Evolutionary conservation across 2,888 invertebrate genomes (phyloP), one percentile per base, ranked within the genome.

Genomic region (Lottia scabra): DNA sequence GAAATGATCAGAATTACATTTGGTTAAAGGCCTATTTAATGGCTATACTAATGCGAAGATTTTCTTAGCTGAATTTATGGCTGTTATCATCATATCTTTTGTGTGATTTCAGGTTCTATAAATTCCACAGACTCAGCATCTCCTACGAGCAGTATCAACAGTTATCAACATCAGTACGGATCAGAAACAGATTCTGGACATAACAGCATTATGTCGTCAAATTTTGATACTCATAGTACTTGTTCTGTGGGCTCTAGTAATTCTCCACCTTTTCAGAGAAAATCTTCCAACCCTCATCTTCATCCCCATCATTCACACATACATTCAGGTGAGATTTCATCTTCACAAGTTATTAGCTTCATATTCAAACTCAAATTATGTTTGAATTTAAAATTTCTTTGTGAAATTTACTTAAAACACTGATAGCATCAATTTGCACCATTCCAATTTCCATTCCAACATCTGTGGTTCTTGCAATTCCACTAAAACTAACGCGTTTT

Each of bases 121-220:
- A 84, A 67, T 95, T 84, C 96, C 83, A 95, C 95, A 87, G 96
- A 96, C 84, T 96, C 96, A 8, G 82, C 83, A 85, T 96, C 95
- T 90, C 96, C 90, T 12, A 88, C 89, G 38, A 87, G 87, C 75
- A 88, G 87, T 70, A 82, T 86, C 8, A 82, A 85, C 68, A 86
- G 86, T 76, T 83, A 83, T 73, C 83, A 80, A 71, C 83, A 83
- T 63, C 79, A 82, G 43, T 76, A 73, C 23, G 78, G 78, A 13
- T 83, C 83, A 56, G 90, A 89, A 74, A 87, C 85, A 0, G 90
- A 90, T 78, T 89, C 90, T 5, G 89, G 88, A 65, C 87, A 84
- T 74, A 81, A 82, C 74, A 86, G 86, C 74, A 80, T 83, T 64
- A 80, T 83, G 15, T 85, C 88, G 19, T 84, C 87, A 15, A 83